Evolutionary conservation across 92 coral and sea anemone genomes (phyloP), one percentile per base, ranked within the genome.

Genomic region (Diadumene lineata): DNA sequence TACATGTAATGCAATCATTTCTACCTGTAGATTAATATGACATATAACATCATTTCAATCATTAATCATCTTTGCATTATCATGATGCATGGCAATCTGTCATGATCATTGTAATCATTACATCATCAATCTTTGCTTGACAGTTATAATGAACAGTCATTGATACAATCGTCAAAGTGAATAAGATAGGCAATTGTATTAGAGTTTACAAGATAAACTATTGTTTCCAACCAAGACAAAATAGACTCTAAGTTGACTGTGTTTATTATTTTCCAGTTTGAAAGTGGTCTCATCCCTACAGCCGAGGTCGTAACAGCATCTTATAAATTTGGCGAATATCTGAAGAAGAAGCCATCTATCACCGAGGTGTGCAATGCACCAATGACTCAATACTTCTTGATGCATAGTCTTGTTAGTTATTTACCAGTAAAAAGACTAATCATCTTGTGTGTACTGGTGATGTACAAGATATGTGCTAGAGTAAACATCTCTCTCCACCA

Each of bases 281-380:
- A 94, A 79, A 96, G 92, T 85, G 98, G 98, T 7, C 70, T 94
- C 11, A 79, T 60, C 10, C 68, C 92, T 6, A 94, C 97, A 7
- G 80, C 92, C 31, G 84, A 74, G 66, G 96, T 94, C 21, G 85
- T 94, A 9, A 81, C 90, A 67, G 97, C 90, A 1, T 76, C 88
- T 7, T 94, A 88, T 72, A 71, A 68, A 56, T 68, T 92, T 68
- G 87, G 92, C 0, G 96, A 81, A 58, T 78, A 78, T 74, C 34
- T 84, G 61, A 86, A 87, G 56, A 85, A 82, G 43, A 85, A 85
- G 34, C 98, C 98, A 64, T 79, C 98, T 1, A 89, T 94, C 60
- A 86, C 92, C 56, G 98, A 94, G 84, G 98, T 94, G 1, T 62
- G 68, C 17, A 58, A 3, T 2, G 48, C 48, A 38, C n/a, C n/a